Evolutionary conservation across 2,797 vertebrate species (phyloP).

Genomic region (Lagocephalus sceleratus): DNA sequence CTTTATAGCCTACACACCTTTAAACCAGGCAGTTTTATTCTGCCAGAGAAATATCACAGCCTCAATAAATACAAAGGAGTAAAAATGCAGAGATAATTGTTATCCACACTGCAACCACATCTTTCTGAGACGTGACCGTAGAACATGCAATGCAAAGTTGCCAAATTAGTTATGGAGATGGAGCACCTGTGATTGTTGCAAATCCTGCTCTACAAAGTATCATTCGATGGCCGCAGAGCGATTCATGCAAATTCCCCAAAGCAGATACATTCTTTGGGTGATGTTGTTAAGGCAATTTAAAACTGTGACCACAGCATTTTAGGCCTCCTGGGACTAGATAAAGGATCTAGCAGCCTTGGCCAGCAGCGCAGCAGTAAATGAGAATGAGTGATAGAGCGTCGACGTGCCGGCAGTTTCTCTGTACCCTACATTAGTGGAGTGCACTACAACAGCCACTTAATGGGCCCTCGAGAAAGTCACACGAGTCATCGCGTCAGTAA

Average conservation of each 20-base stretch:
- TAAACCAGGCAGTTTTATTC: conserved; percentile 35
- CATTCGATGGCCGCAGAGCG: conserved; percentile 66
- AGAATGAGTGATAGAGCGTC: conserved; percentile 67
- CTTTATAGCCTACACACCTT: conserved; percentile 44
- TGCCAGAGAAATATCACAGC: conserved; percentile 44
- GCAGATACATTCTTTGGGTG: conserved; percentile 78
- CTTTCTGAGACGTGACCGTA: conserved; percentile 13
- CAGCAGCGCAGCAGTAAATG: conserved; percentile 60
- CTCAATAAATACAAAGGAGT: conserved; percentile 42
- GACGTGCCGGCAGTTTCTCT: conserved; percentile 59
- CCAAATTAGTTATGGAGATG: conserved; percentile 36
- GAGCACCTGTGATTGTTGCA: conserved; percentile 15
- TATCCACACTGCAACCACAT: conserved; percentile 21
- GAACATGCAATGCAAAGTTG: conserved; percentile 36
- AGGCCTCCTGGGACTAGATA: conserved; percentile 69
- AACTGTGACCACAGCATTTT: conserved; percentile 79
- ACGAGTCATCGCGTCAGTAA: conserved; percentile 49
- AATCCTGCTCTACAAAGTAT: conserved; percentile 40
- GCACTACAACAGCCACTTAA: conserved; percentile 63
- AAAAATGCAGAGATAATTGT: conserved; percentile 25
- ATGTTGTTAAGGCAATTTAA: conserved; percentile 78
- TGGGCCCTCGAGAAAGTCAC: conserved; percentile 59
- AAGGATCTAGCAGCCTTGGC: conserved; percentile 68
- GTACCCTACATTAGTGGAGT: conserved; percentile 61
- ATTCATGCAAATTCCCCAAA: conserved; percentile 72